A percentile compares a stretch with the other conserved stretches of the same genome.
These are phyloP conservation scores for Drepana arcuata DNA, from an alignment of 1,140 invertebrate genomes.

Conservation along the genomic window DNA sequence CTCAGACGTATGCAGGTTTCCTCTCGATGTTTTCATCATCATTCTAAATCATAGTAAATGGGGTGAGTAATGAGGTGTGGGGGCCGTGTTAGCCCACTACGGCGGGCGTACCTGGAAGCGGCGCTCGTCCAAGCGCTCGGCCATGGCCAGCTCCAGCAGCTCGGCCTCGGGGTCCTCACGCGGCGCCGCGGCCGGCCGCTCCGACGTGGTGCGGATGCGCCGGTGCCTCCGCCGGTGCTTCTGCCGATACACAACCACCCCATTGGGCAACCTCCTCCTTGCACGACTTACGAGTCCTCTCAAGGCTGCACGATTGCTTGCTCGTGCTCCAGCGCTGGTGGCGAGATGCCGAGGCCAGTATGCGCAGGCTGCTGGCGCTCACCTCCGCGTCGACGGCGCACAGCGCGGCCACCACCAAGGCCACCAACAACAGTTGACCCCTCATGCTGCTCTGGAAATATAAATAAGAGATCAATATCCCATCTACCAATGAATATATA, in stretches of 20 bases:
- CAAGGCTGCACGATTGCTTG: too few species aligned
- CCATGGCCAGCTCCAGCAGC: constrained; percentile 49
- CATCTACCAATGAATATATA: too few species aligned
- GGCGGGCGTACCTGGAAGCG: constrained; percentile 58
- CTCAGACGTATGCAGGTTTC: too few species aligned
- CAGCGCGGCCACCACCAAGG: constrained; percentile 36
- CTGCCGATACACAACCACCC: constrained; percentile 1
- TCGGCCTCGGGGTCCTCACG: constrained; percentile 38
- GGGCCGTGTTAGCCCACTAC: background rate
- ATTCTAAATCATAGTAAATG: too few species aligned
- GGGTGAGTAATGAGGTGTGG: background rate
- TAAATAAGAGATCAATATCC: too few species aligned
- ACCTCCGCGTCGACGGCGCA: constrained; percentile 43
- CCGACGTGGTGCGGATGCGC: constrained; percentile 36
- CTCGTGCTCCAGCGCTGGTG: too few species aligned
- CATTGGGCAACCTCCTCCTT: too few species aligned
- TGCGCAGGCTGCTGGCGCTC: too few species aligned
- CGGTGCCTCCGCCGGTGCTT: constrained; percentile 38
- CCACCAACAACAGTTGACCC: constrained; percentile 35
- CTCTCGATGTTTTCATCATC: too few species aligned
- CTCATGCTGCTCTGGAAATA: constrained; percentile 48
- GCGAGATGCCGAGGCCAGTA: too few species aligned
- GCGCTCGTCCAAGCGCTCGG: constrained; percentile 46
- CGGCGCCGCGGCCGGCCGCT: constrained; percentile 17
- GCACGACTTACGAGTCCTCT: too few species aligned